phyloP scores from a whole-genome alignment of 2,797 vertebrate species.

The Liasis olivaceus region DNA sequence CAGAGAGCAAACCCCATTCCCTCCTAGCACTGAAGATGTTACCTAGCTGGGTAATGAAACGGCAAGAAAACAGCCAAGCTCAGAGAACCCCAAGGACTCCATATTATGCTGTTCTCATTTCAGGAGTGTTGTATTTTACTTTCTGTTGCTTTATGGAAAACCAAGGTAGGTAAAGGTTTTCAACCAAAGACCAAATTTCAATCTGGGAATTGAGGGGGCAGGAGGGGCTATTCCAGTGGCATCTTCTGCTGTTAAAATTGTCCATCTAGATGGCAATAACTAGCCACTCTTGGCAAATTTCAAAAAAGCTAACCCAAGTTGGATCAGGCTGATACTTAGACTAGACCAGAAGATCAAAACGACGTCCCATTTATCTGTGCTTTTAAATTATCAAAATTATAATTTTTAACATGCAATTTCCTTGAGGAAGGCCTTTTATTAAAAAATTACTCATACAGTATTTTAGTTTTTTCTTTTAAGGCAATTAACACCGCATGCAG shows the following conservation, averaged over 20 bases:
- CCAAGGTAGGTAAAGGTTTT: not conserved
- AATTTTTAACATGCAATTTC: not conserved
- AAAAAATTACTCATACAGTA: not conserved
- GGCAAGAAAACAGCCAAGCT: too few relatives aligned
- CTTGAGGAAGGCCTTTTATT: not conserved
- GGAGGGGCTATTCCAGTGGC: not conserved
- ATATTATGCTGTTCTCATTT: not conserved
- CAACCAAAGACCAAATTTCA: not conserved
- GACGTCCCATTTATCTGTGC: not conserved
- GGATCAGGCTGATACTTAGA: not conserved
- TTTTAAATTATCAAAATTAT: not conserved
- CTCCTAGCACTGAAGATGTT: too few relatives aligned
- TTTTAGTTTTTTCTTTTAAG: not conserved
- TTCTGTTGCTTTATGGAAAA: not conserved
- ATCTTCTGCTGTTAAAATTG: not conserved
- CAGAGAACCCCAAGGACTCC: too few relatives aligned
- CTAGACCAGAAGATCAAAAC: not conserved
- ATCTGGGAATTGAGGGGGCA: not conserved
- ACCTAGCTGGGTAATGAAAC: too few relatives aligned
- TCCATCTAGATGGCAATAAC: not conserved
- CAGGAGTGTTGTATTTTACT: not conserved
- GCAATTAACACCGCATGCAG: not conserved
- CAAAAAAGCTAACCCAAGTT: not conserved
- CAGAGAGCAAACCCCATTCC: too few relatives aligned
- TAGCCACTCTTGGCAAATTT: not conserved